Conservation (phyloP, 2,113 vertebrate genomes). For the Sinocyclocheilus anophthalmus region DNA sequence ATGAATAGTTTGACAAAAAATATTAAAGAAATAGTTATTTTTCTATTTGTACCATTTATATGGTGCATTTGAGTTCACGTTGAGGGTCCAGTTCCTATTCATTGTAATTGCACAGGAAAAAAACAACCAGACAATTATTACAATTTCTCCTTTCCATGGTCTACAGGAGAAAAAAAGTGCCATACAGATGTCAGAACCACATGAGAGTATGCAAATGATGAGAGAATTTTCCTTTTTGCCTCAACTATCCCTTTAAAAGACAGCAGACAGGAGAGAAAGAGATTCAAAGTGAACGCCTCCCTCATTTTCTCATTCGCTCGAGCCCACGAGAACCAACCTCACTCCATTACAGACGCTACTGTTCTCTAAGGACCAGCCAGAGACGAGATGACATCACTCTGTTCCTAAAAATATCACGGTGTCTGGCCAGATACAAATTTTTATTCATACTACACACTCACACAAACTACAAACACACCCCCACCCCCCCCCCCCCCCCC, state of each 20-base stretch:
- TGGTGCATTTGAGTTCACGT: not conserved
- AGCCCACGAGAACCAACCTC: constrained; percentile 13
- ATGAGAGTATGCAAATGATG: not conserved
- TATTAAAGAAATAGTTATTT: not conserved
- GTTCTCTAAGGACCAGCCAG: constrained; percentile 18
- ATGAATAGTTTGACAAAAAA: not conserved
- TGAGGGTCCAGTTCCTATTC: not conserved
- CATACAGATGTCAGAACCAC: not conserved
- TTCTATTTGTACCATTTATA: not conserved
- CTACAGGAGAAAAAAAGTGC: not conserved
- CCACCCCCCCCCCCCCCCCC: too few relatives aligned
- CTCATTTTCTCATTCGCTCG: not conserved
- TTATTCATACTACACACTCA: constrained; percentile 8
- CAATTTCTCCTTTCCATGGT: not conserved
- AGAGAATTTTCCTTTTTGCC: not conserved
- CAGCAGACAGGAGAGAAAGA: not conserved
- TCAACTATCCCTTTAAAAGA: not conserved
- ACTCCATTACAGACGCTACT: constrained; percentile 1
- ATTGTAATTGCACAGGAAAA: not conserved
- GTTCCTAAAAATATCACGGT: constrained; percentile 35
- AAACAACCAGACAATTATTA: not conserved
- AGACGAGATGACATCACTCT: constrained; percentile 24
- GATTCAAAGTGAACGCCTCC: not conserved
- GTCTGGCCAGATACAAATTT: constrained; percentile 29
- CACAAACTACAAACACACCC: constrained; percentile 21